These are phyloP conservation scores for Lepidothrix coronata DNA, from an alignment of 2,113 vertebrate species.

Conservation along the genomic window DNA sequence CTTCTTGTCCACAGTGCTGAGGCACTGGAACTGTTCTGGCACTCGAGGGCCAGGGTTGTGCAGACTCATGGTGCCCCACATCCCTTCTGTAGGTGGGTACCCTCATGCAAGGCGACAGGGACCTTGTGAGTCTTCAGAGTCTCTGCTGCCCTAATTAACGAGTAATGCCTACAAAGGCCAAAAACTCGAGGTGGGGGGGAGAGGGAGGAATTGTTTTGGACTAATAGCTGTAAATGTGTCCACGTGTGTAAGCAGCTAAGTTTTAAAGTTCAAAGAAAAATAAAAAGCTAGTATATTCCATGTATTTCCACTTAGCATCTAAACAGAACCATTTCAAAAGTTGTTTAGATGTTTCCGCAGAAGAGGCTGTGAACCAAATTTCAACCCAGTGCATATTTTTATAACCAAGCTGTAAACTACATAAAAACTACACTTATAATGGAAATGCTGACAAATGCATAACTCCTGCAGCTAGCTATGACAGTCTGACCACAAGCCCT, in stretches of 20 bases:
- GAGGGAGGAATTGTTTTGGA: neutral
- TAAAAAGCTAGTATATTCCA: neutral
- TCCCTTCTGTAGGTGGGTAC: neutral
- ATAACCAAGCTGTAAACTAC: neutral
- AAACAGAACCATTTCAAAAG: neutral
- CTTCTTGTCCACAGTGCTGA: neutral
- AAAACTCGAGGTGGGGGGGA: accelerated
- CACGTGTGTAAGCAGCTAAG: neutral
- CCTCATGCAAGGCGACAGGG: accelerated
- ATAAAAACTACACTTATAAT: neutral
- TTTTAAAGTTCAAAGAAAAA: neutral
- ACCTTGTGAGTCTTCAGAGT: neutral
- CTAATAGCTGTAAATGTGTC: neutral
- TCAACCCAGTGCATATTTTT: neutral
- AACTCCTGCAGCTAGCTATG: neutral
- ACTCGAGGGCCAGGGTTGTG: accelerated
- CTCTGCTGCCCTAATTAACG: neutral
- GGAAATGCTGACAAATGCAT: slow-evolving; percentile 48
- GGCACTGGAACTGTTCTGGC: neutral
- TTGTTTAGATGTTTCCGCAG: neutral
- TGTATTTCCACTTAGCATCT: neutral
- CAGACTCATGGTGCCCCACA: accelerated
- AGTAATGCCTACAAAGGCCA: neutral
- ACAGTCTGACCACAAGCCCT: slow-evolving; percentile 23
- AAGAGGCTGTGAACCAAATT: neutral